Base-by-base conservation (phyloP, 2,888 invertebrate genomes). In the Conchocele bisecta region DNA sequence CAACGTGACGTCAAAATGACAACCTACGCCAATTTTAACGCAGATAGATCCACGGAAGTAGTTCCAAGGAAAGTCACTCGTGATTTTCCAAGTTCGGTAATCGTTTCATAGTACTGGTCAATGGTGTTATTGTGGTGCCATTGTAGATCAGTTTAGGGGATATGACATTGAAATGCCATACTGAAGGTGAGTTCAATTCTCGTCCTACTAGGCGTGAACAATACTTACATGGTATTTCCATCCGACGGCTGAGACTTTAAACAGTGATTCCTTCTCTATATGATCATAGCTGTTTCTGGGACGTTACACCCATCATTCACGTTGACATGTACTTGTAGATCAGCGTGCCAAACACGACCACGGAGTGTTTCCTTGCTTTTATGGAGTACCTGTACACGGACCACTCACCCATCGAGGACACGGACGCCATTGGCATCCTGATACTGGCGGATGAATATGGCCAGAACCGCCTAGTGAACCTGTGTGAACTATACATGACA, bases 341-440 rank as follows among this genome's bases (percentile, higher is more conserved):
- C 0, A 67, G 72, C 22, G 71, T 88, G 33, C 78, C 75, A 0
- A 82, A 83, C 41, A 75, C 82, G 13, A 68, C 74, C n/a, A 48
- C 68, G 39, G 85, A 86, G 51, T 75, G 73, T 6, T 86, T 89
- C 75, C 73, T 86, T 29, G 84, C 88, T 7, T 70, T 89, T 28
- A 65, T 89, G 51, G 89, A 89, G 68, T 89, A 88, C 66, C 59
- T 89, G 22, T 89, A 89, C 76, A 87, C 89, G 0, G 89, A 89
- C 67, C 89, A 89, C 58, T 82, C 88, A 1, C 88, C 88, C 5
- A 86, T 89, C 2, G 86, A 89, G 39, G 86, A 86, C 13, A 77
- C 75, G 6, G 88, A 89, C 46, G 71, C 87, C 6, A 82, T 89
- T 5, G 86, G 85, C 6, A 78, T 89, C 9, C 51, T 89, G 60